Percentiles rank a stretch among this genome's conserved stretches.
These are phyloP conservation scores for Drosophila sp. DNA, from an alignment of 1,140 invertebrate genomes.

Conservation along the genomic window DNA sequence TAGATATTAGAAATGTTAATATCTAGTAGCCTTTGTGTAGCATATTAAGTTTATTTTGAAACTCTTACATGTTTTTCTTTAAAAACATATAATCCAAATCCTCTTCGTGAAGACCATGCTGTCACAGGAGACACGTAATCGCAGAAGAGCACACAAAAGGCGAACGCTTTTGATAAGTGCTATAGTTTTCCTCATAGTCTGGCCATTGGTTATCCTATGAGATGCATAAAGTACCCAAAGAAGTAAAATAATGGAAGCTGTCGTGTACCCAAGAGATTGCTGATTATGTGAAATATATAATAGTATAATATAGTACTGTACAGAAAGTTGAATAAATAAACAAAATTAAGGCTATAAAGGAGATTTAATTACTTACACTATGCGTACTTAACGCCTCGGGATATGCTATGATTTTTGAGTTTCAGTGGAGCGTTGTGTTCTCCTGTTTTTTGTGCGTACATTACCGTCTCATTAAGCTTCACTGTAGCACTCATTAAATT, in stretches of 20 bases:
- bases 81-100: neutral
- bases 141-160: neutral
- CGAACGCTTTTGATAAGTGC: neutral
- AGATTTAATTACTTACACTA: too few species aligned
- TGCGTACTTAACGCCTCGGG: neutral
- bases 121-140: neutral
- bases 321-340: neutral
- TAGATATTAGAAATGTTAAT: too few species aligned
- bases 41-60: neutral
- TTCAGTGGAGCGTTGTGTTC: neutral
- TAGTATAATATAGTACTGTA: neutral
- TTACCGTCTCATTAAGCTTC: conserved; percentile 60
- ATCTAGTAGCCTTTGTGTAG: neutral
- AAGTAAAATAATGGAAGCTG: neutral
- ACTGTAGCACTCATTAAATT: conserved; percentile 71
- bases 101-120: neutral
- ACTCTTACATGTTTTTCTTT: neutral
- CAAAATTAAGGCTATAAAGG: neutral
- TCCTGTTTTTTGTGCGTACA: conserved; percentile 26
- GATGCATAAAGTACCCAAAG: neutral
- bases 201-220: conserved; percentile 5
- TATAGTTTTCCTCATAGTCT: neutral
- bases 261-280: neutral
- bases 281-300: neutral
- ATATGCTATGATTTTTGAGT: conserved; percentile 8